Percentiles rank a stretch among this genome's conserved stretches.
Evolutionary conservation across 2,797 vertebrate species (phyloP).

Genomic region (Macroramphosus scolopax): DNA sequence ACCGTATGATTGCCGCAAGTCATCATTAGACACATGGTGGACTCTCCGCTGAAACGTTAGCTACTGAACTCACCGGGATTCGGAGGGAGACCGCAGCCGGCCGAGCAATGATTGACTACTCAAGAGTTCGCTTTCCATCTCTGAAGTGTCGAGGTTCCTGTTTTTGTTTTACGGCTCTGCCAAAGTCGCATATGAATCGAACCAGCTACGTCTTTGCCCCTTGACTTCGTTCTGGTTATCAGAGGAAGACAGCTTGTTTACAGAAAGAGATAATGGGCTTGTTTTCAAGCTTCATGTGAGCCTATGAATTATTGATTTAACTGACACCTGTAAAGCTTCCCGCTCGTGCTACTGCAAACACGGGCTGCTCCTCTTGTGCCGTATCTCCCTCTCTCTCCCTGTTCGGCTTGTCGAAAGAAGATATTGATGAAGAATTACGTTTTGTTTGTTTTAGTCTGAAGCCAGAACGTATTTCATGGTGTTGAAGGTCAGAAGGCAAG

Average conservation of each 20-base stretch:
- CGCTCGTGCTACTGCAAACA: conserved; percentile 11
- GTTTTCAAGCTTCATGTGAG: conserved; percentile 41
- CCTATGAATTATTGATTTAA: conserved; percentile 57
- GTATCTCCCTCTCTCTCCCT: conserved; percentile 23
- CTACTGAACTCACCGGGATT: conserved; percentile 17
- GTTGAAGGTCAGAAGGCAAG: conserved; percentile 67
- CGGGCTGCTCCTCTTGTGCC: conserved; percentile 4
- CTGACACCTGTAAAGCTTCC: conserved; percentile 45
- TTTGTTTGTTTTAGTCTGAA: conserved; percentile 80
- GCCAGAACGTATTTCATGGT: conserved; percentile 75
- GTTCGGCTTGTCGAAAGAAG: conserved; percentile 53
- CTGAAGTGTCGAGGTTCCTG: conserved; percentile 19
- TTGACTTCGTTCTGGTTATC: no score
- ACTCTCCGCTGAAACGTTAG: conserved; percentile 21
- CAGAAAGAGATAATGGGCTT: conserved; percentile 53
- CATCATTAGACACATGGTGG: conserved; percentile 13
- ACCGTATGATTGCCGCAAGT: conserved; percentile 6
- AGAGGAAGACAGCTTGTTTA: conserved; percentile 43
- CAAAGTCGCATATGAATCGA: conserved; percentile 5
- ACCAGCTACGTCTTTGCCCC: no score
- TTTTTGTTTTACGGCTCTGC: conserved; percentile 4
- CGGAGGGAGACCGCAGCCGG: conserved; percentile 14
- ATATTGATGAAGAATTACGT: conserved; percentile 77
- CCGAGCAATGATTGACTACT: conserved; percentile 18
- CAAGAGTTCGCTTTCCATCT: conserved; percentile 13